phyloP scores from a whole-genome alignment of 2,888 invertebrate species.

The Drosophila buzzatii region DNA sequence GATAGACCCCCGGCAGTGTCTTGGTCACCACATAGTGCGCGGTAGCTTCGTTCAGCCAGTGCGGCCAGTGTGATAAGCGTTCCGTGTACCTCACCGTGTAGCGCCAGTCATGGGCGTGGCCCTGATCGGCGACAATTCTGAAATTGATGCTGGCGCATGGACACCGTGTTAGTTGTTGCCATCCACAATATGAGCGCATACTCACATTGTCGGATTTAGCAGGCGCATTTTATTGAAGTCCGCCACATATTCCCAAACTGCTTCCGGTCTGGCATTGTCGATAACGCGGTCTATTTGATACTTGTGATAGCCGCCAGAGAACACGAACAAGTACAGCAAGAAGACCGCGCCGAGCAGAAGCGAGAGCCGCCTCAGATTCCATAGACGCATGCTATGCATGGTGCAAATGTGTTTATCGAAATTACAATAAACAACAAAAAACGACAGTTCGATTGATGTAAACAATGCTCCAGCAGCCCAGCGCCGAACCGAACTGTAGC shows the following conservation, averaged over 20 bases:
- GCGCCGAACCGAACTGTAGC: conserved; percentile 40
- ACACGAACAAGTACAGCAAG: conserved; percentile 73
- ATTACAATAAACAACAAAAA: conserved; percentile 72
- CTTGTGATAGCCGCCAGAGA: conserved; percentile 83
- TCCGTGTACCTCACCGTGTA: conserved; percentile 89
- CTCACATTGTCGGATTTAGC: conserved; percentile 91
- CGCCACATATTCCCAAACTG: conserved; percentile 91
- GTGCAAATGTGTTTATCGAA: conserved; percentile 33
- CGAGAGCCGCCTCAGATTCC: conserved; percentile 73
- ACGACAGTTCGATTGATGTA: not conserved
- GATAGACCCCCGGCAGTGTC: conserved; percentile 83
- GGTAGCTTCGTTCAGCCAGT: conserved; percentile 87
- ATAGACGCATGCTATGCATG: conserved; percentile 70
- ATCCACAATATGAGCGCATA: conserved; percentile 45
- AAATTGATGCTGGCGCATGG: conserved; percentile 86
- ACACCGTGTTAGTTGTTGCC: not conserved
- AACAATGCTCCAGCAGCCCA: conserved; percentile 26
- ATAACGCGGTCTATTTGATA: conserved; percentile 86
- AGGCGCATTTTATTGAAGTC: conserved; percentile 90
- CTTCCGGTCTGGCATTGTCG: conserved; percentile 87
- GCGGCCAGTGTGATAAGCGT: conserved; percentile 88
- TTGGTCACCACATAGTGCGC: conserved; percentile 88
- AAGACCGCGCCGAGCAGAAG: conserved; percentile 45
- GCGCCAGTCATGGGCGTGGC: conserved; percentile 89
- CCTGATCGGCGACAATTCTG: conserved; percentile 88